These are phyloP conservation scores for Parnassius orleans DNA, from an alignment of 2,888 invertebrate species.

Conservation along the genomic window DNA sequence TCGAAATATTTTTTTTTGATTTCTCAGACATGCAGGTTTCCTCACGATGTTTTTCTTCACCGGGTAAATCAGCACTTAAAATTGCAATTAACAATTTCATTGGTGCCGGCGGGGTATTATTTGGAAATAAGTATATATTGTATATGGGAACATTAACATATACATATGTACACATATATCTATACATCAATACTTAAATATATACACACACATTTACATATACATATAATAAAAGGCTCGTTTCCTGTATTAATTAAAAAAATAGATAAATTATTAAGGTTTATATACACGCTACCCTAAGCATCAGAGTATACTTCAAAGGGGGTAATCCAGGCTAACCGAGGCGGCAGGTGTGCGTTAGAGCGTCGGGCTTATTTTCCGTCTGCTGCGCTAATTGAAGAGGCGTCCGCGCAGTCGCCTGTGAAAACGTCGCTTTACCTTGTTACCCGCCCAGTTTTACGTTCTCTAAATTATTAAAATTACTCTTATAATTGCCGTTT, in stretches of 20 bases:
- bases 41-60: too few relatives aligned
- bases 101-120: too few relatives aligned
- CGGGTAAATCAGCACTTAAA: too few relatives aligned
- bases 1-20: too few relatives aligned
- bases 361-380: conserved; percentile 51
- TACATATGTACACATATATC: too few relatives aligned
- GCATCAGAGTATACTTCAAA: conserved; percentile 24
- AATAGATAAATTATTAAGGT: not conserved
- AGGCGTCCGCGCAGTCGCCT: conserved; percentile 41
- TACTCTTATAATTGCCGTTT: conserved; percentile 21
- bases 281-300: conserved; percentile 7
- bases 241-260: not conserved
- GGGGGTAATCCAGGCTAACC: conserved; percentile 22
- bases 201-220: too few relatives aligned
- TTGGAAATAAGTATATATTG: too few relatives aligned
- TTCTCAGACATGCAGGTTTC: too few relatives aligned
- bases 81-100: too few relatives aligned
- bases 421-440: conserved; percentile 36
- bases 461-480: conserved; percentile 17
- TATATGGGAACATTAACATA: too few relatives aligned
- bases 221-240: too few relatives aligned
- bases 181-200: too few relatives aligned
- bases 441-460: conserved; percentile 25
- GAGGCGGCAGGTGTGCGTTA: conserved; percentile 31
- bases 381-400: conserved; percentile 58